A percentile compares a stretch with the other conserved stretches of the same genome.
phyloP scores from a whole-genome alignment of 2,113 vertebrate genomes.

The Hiodon alosoides region DNA sequence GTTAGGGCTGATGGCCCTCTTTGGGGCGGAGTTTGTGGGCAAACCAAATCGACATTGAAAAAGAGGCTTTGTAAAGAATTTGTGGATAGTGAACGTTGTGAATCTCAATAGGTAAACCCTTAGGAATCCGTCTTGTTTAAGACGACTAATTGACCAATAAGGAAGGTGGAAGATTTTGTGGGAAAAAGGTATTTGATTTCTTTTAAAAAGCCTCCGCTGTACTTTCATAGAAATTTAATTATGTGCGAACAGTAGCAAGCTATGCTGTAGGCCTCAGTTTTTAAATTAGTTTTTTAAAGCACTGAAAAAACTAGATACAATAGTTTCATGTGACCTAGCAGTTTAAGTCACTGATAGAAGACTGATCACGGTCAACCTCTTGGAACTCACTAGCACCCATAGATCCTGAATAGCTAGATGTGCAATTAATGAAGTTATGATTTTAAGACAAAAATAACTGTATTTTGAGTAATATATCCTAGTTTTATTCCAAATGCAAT shows the following conservation, averaged over 20 bases:
- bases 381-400: slow-evolving; percentile 29
- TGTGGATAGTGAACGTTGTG: slow-evolving; percentile 11
- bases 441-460: slow-evolving; percentile 15
- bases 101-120: slow-evolving; percentile 25
- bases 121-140: background rate
- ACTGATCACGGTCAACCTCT: slow-evolving; percentile 35
- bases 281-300: slow-evolving; percentile 39
- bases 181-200: slow-evolving; percentile 1
- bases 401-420: slow-evolving; percentile 42
- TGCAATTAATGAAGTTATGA: slow-evolving; percentile 42
- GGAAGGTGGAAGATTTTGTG: background rate
- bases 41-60: too few relatives aligned
- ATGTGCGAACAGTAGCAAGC: slow-evolving; percentile 35
- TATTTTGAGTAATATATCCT: slow-evolving; percentile 36
- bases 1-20: background rate
- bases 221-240: slow-evolving; percentile 29
- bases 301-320: slow-evolving; percentile 33
- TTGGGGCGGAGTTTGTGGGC: background rate
- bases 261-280: slow-evolving; percentile 34
- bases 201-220: slow-evolving; percentile 8
- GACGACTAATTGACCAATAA: background rate
- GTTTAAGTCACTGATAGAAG: slow-evolving; percentile 38
- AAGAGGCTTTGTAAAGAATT: background rate
- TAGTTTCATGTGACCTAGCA: slow-evolving; percentile 38
- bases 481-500: slow-evolving; percentile 28